Evolutionary conservation across 2,113 vertebrate genomes (phyloP).

Genomic region (Passer montanus): DNA sequence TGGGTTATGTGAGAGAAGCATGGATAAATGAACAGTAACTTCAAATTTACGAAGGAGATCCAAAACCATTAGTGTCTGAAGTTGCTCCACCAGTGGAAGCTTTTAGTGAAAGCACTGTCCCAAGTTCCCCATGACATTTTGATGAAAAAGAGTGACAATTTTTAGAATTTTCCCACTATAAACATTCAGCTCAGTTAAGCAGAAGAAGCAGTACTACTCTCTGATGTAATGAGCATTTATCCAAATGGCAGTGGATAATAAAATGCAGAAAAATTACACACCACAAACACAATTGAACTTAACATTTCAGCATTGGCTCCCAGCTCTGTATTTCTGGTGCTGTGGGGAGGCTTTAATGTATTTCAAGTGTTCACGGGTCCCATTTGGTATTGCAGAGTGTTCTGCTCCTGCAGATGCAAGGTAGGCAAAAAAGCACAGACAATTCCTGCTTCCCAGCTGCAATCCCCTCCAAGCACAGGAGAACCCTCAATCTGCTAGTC

Average conservation of each 20-base stretch:
- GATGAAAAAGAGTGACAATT: not conserved
- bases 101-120: not conserved
- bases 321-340: not conserved
- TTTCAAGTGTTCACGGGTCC: not conserved
- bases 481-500: not conserved
- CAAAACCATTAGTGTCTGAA: not conserved
- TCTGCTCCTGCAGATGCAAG: not conserved
- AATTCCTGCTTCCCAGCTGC: not conserved
- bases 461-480: not conserved
- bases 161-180: not conserved
- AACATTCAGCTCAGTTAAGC: not conserved
- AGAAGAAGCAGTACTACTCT: not conserved
- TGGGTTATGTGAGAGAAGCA: not conserved
- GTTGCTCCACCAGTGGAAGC: not conserved
- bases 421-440: not conserved
- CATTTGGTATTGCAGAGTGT: not conserved
- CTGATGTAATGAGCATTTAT: not conserved
- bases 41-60: not conserved
- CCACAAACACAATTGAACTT: not conserved
- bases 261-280: not conserved
- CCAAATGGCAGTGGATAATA: not conserved
- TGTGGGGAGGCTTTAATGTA: accelerated
- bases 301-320: not conserved
- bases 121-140: not conserved
- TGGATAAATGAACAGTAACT: not conserved